Evolutionary conservation across 2,113 vertebrate genomes (phyloP), one percentile per base, ranked within the genome.

Genomic region (Pycnonotus jocosus): DNA sequence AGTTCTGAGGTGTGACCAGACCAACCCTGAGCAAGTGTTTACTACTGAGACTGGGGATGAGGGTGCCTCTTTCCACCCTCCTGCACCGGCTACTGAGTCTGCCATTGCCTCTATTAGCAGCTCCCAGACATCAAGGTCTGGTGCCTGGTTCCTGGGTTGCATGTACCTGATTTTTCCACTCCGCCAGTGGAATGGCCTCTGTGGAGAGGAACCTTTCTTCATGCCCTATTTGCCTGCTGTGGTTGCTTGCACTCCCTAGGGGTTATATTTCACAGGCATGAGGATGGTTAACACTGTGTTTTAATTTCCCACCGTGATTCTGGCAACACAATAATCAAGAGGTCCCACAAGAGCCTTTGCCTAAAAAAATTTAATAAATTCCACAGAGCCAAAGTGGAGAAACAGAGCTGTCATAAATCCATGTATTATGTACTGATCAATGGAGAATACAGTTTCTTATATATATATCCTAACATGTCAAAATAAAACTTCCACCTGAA

Each of bases 121-220:
- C 33, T 38, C 35, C 31, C 60, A 53, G 69, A 44, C 0, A 0
- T 7, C 69, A 58, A 0, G 0, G 27, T 17, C 60, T 38, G n/a
- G 23, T 54, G 30, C n/a, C 65, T 13, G 12, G 10, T 5, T 44
- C 33, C 37, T 70, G 68, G 10, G 8, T 5, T 21, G 7, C 44
- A 14, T 1, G 12, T 20, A 33, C 33, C 51, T 37, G 12, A 38
- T 17, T 58, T 2, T 51, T 25, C 7, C 28, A n/a, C 60, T 58
- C 15, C 0, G 1, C 31, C 77, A 66, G 10, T 10, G 28, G 23
- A 58, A 51, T 20, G 44, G 38, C 9, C 28, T 17, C 69, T 45
- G 22, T 30, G 44, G 16, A 66, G 13, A 66, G 45, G 53, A 51
- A 33, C 28, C 77, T 30, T 17, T 73, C 68, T 33, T 50, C 23